Base-by-base conservation (phyloP, 1,140 invertebrate species). In the Paralvinella palmiformis region DNA sequence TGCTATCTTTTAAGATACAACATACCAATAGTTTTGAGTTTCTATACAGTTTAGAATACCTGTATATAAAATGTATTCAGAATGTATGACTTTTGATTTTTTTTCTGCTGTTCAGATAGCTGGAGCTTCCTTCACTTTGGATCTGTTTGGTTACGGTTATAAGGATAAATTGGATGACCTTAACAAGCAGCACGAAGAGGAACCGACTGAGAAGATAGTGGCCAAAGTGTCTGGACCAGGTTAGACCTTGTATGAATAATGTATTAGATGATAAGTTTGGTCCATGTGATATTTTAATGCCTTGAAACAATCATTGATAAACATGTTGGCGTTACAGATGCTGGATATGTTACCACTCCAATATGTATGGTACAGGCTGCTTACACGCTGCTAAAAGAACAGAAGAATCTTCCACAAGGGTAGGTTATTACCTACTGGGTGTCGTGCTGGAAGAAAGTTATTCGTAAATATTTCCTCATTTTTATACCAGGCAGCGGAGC, bases 301-400 rank as follows among this genome's bases (percentile, higher is more conserved):
- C n/a, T n/a, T n/a, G n/a, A n/a, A 53, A 56, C n/a, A 64, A 37
- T 60, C 37, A 36, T n/a, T 53, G 32, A 50, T 50, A 35, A n/a
- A 56, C 13, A 59, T 57, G 1, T 63, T 53, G 35, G 73, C 80
- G 81, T 87, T 22, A 72, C 71, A 58, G 89, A 93, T 82, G 88
- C 91, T 22, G 92, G 88, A 48, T 97, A 96, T 82, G 87, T 90
- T 5, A 85, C 87, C 1, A 95, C 93, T 1, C 87, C 87, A 36
- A 85, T 85, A n/a, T 83, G 84, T 55, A 72, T 92, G 64, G 72
- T 94, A 2, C 83, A 88, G 60, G 83, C 87, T 56, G 93, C 87
- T 0, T 68, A 92, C 52, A 89, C 85, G 15, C 82, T 96, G 63
- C 79, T 96, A 0, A 85, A 85, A 41, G 91, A 96, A 76, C 79